Evolutionary conservation across 2,113 vertebrate genomes (phyloP).

Genomic region (Campylomormyrus numenius): DNA sequence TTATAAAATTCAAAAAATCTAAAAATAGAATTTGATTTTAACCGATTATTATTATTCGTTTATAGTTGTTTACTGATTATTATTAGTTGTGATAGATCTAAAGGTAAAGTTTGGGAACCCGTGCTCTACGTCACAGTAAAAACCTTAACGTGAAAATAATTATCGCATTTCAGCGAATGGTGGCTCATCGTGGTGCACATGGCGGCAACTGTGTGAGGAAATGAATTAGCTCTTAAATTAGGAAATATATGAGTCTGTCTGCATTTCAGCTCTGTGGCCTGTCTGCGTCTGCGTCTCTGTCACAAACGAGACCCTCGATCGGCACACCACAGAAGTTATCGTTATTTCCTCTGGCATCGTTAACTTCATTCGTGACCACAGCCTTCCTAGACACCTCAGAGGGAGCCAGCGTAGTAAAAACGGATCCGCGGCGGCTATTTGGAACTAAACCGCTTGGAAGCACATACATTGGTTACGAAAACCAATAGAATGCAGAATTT

Average conservation of each 20-base stretch:
- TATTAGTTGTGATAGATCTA: neutral
- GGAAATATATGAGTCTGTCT: neutral
- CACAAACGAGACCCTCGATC: neutral
- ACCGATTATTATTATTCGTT: too few species aligned
- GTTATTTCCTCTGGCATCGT: neutral
- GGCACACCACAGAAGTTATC: neutral
- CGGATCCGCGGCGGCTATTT: neutral
- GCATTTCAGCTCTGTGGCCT: neutral
- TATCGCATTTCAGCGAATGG: neutral
- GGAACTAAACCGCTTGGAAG: neutral
- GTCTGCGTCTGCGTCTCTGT: neutral
- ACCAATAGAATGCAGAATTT: neutral
- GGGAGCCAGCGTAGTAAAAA: neutral
- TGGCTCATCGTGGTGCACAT: neutral
- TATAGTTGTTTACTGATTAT: too few species aligned
- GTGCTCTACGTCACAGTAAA: neutral
- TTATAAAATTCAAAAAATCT: neutral
- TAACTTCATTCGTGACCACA: neutral
- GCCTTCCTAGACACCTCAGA: neutral
- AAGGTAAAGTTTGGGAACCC: neutral
- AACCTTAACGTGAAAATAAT: neutral
- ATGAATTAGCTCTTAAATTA: neutral
- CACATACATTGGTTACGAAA: neutral
- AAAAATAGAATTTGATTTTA: too few species aligned
- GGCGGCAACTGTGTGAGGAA: neutral